Evolutionary conservation across 2,888 invertebrate species (phyloP), one percentile per base, ranked within the genome.

Genomic region (Andrena trimmerana): DNA sequence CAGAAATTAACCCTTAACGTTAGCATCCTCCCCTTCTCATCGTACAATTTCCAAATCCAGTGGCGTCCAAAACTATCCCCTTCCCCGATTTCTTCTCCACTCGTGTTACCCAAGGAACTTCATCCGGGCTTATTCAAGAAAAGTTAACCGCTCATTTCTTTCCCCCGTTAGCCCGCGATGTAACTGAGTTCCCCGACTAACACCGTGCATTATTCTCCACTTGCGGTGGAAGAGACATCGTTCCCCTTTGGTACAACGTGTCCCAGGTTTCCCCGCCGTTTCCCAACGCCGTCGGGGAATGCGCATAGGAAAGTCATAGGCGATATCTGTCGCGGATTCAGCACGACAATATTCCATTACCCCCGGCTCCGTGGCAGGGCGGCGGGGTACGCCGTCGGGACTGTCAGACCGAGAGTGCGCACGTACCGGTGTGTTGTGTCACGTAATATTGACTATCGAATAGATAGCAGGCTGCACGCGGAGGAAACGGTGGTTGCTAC

Each of bases 361-460:
- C 70, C 62, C 48, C 4, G 74, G 79, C 69, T 62, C 68, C 20
- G 72, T 54, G 36, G 79, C 69, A n/a, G 24, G 59, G 70, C 73
- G 42, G 67, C 59, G 73, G 75, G 42, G 16, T 16, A 29, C 81
- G 67, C 42, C 71, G 48, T 54, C 63, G 68, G 27, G 79, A 16
- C 66, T 81, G 85, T 82, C 86, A 81, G 74, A 24, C 31, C 29
- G 74, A 78, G 72, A 74, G 59, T 83, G 80, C 60, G 82, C 83
- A 85, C 87, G 84, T 88, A 86, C 79, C 81, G 77, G 67, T 67
- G 78, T 81, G 85, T 88, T 82, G 88, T 86, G 84, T 86, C 89
- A 90, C 87, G 89, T 88, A 83, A 86, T 90, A 91, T 91, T 88
- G 90, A 91, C 90, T 90, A 87, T 91, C 90, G 86, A 89, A 89